A percentile compares a stretch with the other conserved stretches of the same genome.
phyloP scores from a whole-genome alignment of 2,888 invertebrate species.

The Ophion ellenae region DNA sequence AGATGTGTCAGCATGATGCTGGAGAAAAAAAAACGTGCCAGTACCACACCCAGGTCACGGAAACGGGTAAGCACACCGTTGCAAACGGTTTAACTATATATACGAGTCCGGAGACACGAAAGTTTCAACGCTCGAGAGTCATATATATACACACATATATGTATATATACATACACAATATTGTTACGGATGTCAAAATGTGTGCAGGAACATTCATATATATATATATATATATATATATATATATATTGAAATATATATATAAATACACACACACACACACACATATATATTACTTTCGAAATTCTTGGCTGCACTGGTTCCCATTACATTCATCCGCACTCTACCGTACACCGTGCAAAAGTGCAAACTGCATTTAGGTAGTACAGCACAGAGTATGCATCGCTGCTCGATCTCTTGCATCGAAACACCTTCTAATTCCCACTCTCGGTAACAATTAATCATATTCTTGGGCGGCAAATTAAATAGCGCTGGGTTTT shows the following conservation, averaged over 20 bases:
- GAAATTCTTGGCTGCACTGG: constrained; percentile 50
- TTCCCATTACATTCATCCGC: constrained; percentile 58
- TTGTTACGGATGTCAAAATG: constrained; percentile 3
- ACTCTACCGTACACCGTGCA: constrained; percentile 3
- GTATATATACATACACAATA: constrained; percentile 5
- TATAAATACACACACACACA: too few species aligned
- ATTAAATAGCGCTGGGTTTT: constrained; percentile 49
- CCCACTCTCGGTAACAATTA: constrained; percentile 50
- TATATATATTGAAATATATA: too few species aligned
- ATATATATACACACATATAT: background rate
- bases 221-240: constrained; percentile 8
- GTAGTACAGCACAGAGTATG: too few species aligned
- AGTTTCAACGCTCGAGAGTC: constrained; percentile 48
- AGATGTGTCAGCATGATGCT: constrained; percentile 47
- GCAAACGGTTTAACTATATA: constrained; percentile 43
- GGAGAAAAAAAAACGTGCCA: constrained; percentile 52
- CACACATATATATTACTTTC: constrained; percentile 13
- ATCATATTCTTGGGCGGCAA: constrained; percentile 45
- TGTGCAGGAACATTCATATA: constrained; percentile 17
- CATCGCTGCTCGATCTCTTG: background rate
- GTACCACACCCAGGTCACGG: constrained; percentile 71
- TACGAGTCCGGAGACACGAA: constrained; percentile 52
- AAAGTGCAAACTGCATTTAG: background rate
- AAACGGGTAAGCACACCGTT: constrained; percentile 61
- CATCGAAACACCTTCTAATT: constrained; percentile 53